Percentiles rank a stretch among this genome's conserved stretches.
Conservation (phyloP, 2,113 vertebrate species). For the Anolis carolinensis region DNA sequence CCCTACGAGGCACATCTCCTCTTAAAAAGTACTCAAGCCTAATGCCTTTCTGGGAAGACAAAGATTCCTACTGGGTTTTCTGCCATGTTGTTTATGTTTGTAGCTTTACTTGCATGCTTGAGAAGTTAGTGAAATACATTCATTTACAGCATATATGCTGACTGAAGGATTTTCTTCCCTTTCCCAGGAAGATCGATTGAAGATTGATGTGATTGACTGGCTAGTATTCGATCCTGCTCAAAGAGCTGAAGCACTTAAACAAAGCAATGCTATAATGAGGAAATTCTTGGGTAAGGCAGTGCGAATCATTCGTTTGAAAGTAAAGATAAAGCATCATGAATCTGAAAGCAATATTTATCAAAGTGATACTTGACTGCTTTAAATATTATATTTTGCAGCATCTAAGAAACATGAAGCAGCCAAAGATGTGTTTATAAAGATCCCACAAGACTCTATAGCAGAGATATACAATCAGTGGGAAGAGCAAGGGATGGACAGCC, state of each 20-base stretch:
- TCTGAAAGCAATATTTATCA: slow-evolving; percentile 19
- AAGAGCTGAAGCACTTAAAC: slow-evolving; percentile 92
- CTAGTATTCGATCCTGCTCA: slow-evolving; percentile 93
- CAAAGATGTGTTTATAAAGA: slow-evolving; percentile 93
- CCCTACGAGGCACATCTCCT: not conserved
- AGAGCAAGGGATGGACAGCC: slow-evolving; percentile 82
- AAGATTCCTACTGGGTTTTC: not conserved
- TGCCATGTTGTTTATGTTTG: not conserved
- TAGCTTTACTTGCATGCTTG: slow-evolving; percentile 8
- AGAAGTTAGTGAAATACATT: not conserved
- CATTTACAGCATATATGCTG: slow-evolving; percentile 13
- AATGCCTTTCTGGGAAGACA: not conserved
- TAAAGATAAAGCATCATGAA: not conserved
- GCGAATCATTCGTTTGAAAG: not conserved
- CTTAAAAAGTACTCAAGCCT: not conserved
- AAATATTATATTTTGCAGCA: slow-evolving; percentile 71
- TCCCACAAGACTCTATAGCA: slow-evolving; percentile 93
- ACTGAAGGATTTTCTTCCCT: not conserved
- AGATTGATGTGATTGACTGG: slow-evolving; percentile 97
- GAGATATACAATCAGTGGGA: slow-evolving; percentile 94
- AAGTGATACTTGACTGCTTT: slow-evolving; percentile 34
- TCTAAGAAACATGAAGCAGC: slow-evolving; percentile 95
- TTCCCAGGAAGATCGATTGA: slow-evolving; percentile 87
- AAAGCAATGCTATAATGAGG: slow-evolving; percentile 98
- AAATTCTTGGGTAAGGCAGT: slow-evolving; percentile 88